A percentile compares a stretch with the other conserved stretches of the same genome.
phyloP scores from a whole-genome alignment of 2,888 invertebrate species.

The Nematopogon swammerdamellus region DNA sequence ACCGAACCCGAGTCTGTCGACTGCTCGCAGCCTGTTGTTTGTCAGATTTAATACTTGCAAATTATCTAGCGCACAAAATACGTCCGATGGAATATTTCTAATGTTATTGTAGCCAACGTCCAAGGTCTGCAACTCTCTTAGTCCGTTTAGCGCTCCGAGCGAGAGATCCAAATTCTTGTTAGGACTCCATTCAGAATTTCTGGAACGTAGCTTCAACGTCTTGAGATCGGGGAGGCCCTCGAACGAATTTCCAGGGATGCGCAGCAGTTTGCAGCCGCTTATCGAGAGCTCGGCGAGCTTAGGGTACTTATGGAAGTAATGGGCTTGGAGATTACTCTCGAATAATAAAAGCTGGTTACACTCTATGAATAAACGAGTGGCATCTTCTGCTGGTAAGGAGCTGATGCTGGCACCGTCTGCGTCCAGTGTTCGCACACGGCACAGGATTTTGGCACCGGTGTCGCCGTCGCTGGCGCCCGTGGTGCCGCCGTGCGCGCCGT shows the following conservation, averaged over 20 bases:
- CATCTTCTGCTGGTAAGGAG: constrained; percentile 62
- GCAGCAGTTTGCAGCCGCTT: constrained; percentile 75
- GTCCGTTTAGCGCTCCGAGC: constrained; percentile 68
- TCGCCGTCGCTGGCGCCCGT: constrained; percentile 26
- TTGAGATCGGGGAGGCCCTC: constrained; percentile 78
- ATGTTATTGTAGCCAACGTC: constrained; percentile 81
- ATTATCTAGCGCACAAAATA: constrained; percentile 76
- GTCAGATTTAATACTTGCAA: constrained; percentile 81
- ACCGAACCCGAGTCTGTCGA: constrained; percentile 71
- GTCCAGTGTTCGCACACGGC: constrained; percentile 68
- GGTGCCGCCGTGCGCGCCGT: constrained; percentile 43
- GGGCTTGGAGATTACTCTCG: constrained; percentile 73
- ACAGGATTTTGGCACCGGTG: constrained; percentile 55
- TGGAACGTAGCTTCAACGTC: constrained; percentile 73
- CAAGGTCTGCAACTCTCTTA: constrained; percentile 73
- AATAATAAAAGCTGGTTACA: constrained; percentile 77
- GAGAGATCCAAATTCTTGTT: constrained; percentile 72
- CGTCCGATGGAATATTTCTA: constrained; percentile 70
- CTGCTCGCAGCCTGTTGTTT: constrained; percentile 72
- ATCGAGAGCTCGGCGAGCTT: constrained; percentile 73
- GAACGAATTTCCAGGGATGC: constrained; percentile 74
- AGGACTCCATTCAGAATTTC: constrained; percentile 76
- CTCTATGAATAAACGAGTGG: constrained; percentile 68
- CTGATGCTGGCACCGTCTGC: constrained; percentile 63
- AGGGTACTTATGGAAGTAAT: constrained; percentile 70